These are phyloP conservation scores for Drosophila barbarae DNA, from an alignment of 2,888 invertebrate genomes.

Conservation along the genomic window DNA sequence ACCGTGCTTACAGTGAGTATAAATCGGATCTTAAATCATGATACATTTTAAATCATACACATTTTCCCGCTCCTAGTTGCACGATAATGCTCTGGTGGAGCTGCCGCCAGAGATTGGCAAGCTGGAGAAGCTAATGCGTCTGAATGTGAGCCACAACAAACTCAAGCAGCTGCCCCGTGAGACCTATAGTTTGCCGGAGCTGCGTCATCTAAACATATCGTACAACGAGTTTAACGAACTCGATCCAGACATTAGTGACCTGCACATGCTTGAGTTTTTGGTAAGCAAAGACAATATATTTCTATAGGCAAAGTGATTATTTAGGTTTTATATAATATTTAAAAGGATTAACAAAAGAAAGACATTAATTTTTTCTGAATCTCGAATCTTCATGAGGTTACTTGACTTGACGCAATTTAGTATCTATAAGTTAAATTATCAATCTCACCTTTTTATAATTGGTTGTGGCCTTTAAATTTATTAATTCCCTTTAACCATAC, in stretches of 20 bases:
- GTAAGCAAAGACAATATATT: constrained; percentile 79
- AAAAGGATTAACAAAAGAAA: background rate
- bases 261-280: constrained; percentile 88
- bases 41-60: accelerated
- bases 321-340: background rate
- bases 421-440: background rate
- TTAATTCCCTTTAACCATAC: constrained; percentile 20
- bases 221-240: constrained; percentile 86
- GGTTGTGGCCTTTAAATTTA: constrained; percentile 50
- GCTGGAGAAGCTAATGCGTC: constrained; percentile 84
- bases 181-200: constrained; percentile 85
- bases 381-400: too few species aligned
- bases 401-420: background rate
- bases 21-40: background rate
- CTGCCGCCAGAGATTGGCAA: constrained; percentile 88
- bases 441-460: background rate
- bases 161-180: constrained; percentile 83
- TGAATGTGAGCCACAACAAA: constrained; percentile 87
- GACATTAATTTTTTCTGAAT: too few species aligned
- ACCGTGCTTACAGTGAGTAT: constrained; percentile 84
- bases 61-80: constrained; percentile 82
- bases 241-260: constrained; percentile 87
- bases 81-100: constrained; percentile 88
- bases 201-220: constrained; percentile 87
- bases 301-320: background rate